Evolutionary conservation across 1,140 invertebrate species (phyloP).

Genomic region (Drosophila kikkawai): DNA sequence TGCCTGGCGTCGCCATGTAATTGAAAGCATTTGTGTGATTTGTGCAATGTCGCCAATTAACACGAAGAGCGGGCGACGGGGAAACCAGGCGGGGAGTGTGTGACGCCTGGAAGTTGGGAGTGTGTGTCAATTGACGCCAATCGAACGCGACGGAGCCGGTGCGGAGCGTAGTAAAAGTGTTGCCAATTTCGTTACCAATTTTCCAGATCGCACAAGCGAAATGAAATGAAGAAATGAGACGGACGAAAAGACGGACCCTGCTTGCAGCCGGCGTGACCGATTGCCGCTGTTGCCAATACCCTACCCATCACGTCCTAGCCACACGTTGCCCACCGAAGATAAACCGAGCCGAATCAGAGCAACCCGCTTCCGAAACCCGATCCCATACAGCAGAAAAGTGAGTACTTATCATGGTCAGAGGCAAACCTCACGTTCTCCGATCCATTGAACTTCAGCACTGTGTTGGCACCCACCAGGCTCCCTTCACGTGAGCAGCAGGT

Average conservation of each 20-base stretch:
- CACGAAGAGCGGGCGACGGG: constrained; percentile 11
- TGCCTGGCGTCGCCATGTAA: constrained; percentile 66
- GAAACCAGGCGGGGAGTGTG: constrained; percentile 18
- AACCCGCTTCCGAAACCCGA: constrained; percentile 19
- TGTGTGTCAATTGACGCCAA: constrained; percentile 49
- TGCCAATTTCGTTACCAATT: constrained; percentile 80
- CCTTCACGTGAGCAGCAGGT: constrained; percentile 48
- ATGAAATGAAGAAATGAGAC: not conserved
- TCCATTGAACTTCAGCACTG: constrained; percentile 50
- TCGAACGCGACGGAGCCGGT: constrained; percentile 41
- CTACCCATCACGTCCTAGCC: constrained; percentile 49
- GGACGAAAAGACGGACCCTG: not conserved
- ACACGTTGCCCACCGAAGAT: constrained; percentile 14
- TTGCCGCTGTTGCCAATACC: constrained; percentile 25
- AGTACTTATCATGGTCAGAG: constrained; percentile 9
- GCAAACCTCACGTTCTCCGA: constrained; percentile 50
- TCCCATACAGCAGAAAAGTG: constrained; percentile 44
- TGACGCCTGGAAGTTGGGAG: constrained; percentile 8
- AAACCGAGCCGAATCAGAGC: constrained; percentile 17
- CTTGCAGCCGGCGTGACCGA: constrained; percentile 56
- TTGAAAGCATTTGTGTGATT: constrained; percentile 83
- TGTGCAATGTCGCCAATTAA: constrained; percentile 79
- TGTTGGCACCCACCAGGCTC: constrained; percentile 6
- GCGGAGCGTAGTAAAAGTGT: constrained; percentile 64
- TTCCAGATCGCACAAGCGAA: constrained; percentile 49